phyloP scores from a whole-genome alignment of 2,797 vertebrate genomes.

The Pygocentrus nattereri region DNA sequence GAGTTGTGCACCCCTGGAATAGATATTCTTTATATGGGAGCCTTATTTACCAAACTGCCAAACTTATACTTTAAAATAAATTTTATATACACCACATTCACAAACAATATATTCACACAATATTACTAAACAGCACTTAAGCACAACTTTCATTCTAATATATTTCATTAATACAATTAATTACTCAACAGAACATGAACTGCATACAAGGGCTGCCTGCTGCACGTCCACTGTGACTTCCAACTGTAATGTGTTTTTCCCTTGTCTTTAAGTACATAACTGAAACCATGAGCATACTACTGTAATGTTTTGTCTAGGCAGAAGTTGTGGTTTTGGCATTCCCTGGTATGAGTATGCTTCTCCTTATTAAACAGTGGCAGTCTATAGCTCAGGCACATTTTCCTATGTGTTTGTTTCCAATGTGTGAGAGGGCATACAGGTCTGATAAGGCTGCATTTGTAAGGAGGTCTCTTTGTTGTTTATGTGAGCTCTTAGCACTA shows the following conservation, averaged over 20 bases:
- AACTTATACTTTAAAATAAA: no score
- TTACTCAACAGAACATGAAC: no score
- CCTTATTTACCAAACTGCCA: no score
- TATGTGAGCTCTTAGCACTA: not conserved
- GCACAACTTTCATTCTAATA: no score
- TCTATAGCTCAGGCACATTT: slow-evolving; percentile 1
- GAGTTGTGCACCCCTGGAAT: no score
- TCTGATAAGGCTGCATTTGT: slow-evolving; percentile 4
- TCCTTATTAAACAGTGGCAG: slow-evolving; percentile 17
- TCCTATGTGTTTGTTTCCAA: not conserved
- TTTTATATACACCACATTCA: no score
- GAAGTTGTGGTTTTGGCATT: slow-evolving; percentile 46
- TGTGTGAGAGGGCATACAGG: not conserved
- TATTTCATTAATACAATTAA: no score
- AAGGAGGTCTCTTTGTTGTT: not conserved
- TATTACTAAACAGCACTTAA: no score
- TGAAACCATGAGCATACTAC: not conserved
- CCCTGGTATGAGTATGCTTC: not conserved
- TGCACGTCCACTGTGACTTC: not conserved
- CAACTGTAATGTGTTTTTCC: not conserved
- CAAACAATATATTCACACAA: no score
- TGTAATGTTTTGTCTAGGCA: not conserved
- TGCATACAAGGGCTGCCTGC: not conserved
- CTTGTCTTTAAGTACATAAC: not conserved
- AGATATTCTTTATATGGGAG: no score